Evolutionary conservation across 2,797 vertebrate genomes (phyloP).

Genomic region (Eulemur coronatus): DNA sequence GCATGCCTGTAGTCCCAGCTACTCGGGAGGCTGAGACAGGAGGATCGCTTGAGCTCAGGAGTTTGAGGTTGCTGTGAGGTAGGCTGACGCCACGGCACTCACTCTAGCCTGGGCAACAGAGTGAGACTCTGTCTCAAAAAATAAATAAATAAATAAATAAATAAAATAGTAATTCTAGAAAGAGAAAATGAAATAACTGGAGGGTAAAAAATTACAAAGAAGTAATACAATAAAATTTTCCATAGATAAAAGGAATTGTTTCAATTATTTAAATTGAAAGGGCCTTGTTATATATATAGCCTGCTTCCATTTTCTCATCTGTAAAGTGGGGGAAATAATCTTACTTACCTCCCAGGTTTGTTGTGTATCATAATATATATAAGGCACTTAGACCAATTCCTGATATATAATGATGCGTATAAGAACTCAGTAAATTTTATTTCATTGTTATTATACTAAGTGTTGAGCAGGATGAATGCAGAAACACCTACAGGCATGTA

Average conservation of each 20-base stretch:
- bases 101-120: too few relatives aligned
- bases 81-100: too few relatives aligned
- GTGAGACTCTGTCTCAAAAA: too few relatives aligned
- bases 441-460: background rate
- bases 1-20: too few relatives aligned
- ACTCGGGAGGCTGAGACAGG: too few relatives aligned
- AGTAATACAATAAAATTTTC: background rate
- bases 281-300: background rate
- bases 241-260: background rate
- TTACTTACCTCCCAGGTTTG: background rate
- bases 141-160: too few relatives aligned
- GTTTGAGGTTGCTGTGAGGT: too few relatives aligned
- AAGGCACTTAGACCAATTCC: background rate
- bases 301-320: background rate
- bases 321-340: background rate
- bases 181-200: background rate
- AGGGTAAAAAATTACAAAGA: background rate
- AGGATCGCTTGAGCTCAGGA: too few relatives aligned
- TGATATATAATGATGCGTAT: background rate
- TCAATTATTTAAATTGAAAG: background rate
- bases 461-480: background rate
- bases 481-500: background rate
- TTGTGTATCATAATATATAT: background rate
- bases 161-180: too few relatives aligned
- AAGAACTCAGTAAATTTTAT: background rate